phyloP scores from a whole-genome alignment of 2,888 invertebrate genomes.

The Anorthoa munda region DNA sequence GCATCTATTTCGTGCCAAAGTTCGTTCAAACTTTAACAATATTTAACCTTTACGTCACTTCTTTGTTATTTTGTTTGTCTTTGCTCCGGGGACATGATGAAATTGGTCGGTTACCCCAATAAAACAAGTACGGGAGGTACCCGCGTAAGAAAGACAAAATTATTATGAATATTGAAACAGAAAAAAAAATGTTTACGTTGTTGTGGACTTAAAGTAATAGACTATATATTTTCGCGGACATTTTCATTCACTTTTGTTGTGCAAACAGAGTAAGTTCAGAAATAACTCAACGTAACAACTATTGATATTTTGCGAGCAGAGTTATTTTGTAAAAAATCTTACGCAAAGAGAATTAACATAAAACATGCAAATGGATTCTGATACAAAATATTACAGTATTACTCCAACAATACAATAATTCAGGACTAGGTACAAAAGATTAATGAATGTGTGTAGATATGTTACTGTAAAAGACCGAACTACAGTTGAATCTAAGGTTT shows the following conservation, averaged over 20 bases:
- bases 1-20: conserved; percentile 52
- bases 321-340: conserved; percentile 16
- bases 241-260: conserved; percentile 26
- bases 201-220: conserved; percentile 35
- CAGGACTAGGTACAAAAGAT: conserved; percentile 44
- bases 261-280: conserved; percentile 26
- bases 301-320: conserved; percentile 36
- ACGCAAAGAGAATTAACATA: conserved; percentile 12
- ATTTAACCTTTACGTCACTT: conserved; percentile 80
- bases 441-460: conserved; percentile 32
- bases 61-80: conserved; percentile 69
- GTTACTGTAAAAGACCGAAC: background rate
- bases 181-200: conserved; percentile 30
- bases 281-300: conserved; percentile 28
- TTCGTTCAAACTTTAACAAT: conserved; percentile 79
- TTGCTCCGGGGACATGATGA: conserved; percentile 63
- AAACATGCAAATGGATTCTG: conserved; percentile 34
- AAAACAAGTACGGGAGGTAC: conserved; percentile 30
- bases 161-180: conserved; percentile 48
- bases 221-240: conserved; percentile 25
- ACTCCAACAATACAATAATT: conserved; percentile 38
- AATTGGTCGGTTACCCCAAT: conserved; percentile 64
- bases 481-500: too few relatives aligned
- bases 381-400: conserved; percentile 22
- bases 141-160: conserved; percentile 35